Evolutionary conservation across 2,113 vertebrate species (phyloP).

Genomic region (Corvus cornix): DNA sequence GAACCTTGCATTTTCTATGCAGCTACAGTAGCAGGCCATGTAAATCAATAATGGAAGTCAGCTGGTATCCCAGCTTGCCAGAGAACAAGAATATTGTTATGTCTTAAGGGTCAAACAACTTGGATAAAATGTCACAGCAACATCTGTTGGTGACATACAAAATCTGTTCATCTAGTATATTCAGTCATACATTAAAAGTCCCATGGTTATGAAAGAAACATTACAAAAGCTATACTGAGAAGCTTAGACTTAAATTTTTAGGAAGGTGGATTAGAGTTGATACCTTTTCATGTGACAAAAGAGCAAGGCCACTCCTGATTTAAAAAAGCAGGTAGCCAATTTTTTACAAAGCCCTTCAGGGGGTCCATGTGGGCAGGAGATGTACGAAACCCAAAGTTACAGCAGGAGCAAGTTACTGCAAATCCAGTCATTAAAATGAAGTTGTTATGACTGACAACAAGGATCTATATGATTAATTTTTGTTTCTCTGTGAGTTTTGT

Average conservation of each 20-base stretch:
- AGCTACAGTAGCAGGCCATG: background rate
- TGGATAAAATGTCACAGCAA: background rate
- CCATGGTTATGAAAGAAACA: background rate
- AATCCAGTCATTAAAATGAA: background rate
- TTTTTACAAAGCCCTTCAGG: background rate
- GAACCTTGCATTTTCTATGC: background rate
- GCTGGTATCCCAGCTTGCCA: background rate
- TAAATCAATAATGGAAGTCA: background rate
- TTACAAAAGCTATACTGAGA: background rate
- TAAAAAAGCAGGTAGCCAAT: background rate
- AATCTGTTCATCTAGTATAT: background rate
- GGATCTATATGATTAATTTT: background rate
- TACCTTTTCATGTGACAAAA: background rate
- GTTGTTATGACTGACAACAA: background rate
- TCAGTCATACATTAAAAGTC: background rate
- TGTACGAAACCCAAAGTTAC: background rate
- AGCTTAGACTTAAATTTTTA: background rate
- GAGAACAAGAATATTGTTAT: background rate
- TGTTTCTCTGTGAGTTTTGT: background rate
- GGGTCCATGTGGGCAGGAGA: background rate
- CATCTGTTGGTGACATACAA: background rate
- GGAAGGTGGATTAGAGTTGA: background rate
- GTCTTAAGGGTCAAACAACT: background rate
- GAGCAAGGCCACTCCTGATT: background rate
- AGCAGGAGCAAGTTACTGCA: background rate